Percentiles rank a stretch among this genome's conserved stretches.
Conservation (phyloP, 1,140 invertebrate species). For the Drosophila watanabei region DNA sequence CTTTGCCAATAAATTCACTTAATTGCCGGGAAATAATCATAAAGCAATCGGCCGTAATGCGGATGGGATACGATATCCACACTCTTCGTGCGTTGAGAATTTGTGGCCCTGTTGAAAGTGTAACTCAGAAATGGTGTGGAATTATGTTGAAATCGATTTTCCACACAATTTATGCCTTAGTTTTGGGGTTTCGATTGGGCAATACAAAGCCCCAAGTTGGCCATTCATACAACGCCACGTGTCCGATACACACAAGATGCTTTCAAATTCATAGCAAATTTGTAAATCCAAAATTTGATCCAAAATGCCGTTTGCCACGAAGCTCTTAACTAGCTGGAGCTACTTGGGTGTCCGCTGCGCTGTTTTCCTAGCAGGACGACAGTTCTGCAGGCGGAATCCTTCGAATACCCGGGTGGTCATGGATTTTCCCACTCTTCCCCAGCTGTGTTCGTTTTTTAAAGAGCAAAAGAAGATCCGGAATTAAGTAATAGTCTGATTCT, state of each 20-base stretch:
- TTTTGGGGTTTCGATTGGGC: slow-evolving; percentile 4
- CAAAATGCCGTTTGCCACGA: background rate
- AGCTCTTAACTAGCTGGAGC: slow-evolving; percentile 11
- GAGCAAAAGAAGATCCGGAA: background rate
- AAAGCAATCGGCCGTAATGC: slow-evolving; percentile 82
- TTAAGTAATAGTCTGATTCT: background rate
- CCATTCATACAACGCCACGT: slow-evolving; percentile 9
- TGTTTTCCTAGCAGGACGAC: background rate
- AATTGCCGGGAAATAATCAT: slow-evolving; percentile 85
- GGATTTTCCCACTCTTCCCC: slow-evolving; percentile 6
- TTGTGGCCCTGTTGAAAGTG: slow-evolving; percentile 56
- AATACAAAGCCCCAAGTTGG: slow-evolving; percentile 14
- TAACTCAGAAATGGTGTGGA: slow-evolving; percentile 61
- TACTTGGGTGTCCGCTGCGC: slow-evolving; percentile 1
- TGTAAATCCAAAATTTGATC: background rate
- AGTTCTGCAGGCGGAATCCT: background rate
- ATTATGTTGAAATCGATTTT: slow-evolving; percentile 74
- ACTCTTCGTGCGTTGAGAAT: slow-evolving; percentile 12
- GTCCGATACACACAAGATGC: background rate
- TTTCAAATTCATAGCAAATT: slow-evolving; percentile 6
- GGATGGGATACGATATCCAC: slow-evolving; percentile 34
- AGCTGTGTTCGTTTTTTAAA: background rate
- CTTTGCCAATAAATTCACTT: slow-evolving; percentile 84
- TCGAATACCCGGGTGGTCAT: slow-evolving; percentile 28
- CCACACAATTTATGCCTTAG: slow-evolving; percentile 29